phyloP scores from a whole-genome alignment of 1,140 invertebrate genomes.

The Brevipalpus yothersi region DNA sequence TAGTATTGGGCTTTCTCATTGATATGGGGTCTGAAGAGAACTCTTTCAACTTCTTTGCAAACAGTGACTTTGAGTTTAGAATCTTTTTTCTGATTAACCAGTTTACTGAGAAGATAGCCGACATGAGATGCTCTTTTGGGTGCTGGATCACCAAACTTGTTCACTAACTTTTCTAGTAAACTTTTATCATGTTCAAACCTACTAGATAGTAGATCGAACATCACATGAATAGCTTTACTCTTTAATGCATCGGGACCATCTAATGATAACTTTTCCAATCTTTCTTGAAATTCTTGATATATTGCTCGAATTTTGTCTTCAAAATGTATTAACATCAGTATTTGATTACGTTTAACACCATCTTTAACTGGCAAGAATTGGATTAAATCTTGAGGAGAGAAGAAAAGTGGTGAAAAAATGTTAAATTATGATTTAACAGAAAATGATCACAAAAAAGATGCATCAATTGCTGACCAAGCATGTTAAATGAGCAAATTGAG shows the following conservation, averaged over 20 bases:
- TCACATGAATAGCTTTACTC: conserved; percentile 43
- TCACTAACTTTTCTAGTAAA: conserved; percentile 53
- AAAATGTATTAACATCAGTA: conserved; percentile 37
- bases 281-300: conserved; percentile 42
- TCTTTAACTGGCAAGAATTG: not conserved
- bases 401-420: not conserved
- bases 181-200: conserved; percentile 67
- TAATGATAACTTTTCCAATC: conserved; percentile 32
- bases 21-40: conserved; percentile 68
- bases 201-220: conserved; percentile 48
- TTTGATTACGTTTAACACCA: conserved; percentile 18
- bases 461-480: too few species aligned
- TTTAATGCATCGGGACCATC: conserved; percentile 51
- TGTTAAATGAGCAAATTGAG: not conserved
- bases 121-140: conserved; percentile 63
- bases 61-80: conserved; percentile 66
- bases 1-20: conserved; percentile 68
- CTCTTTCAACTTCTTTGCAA: conserved; percentile 57
- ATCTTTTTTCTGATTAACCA: conserved; percentile 51
- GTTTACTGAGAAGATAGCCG: conserved; percentile 53
- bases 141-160: conserved; percentile 82
- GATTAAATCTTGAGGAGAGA: not conserved
- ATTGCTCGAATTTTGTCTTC: conserved; percentile 53
- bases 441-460: not conserved
- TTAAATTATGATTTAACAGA: conserved; percentile 6